These are phyloP conservation scores for Drosophila pallidifrons DNA, from an alignment of 1,140 invertebrate genomes.

Conservation along the genomic window DNA sequence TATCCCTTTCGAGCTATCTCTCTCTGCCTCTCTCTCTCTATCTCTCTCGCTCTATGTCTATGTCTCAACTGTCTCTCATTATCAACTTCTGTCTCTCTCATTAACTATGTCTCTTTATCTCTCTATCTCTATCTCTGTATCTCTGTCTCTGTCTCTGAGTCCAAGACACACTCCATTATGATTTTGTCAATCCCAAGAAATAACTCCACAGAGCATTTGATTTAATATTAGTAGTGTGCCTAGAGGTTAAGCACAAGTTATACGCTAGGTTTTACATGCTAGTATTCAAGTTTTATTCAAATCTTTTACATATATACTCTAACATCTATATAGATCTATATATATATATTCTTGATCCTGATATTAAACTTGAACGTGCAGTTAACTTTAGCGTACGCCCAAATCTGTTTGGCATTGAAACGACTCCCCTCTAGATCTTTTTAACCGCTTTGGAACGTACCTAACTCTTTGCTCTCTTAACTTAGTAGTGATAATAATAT, in stretches of 20 bases:
- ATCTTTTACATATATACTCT: constrained; percentile 37
- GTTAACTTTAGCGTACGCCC: constrained; percentile 57
- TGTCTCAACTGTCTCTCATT: constrained; percentile 16
- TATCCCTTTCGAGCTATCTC: constrained; percentile 48
- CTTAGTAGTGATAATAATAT: constrained; percentile 58
- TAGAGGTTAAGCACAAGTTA: constrained; percentile 58
- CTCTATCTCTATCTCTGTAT: constrained; percentile 11
- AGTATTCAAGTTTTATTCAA: constrained; percentile 56
- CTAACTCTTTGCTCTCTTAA: constrained; percentile 35
- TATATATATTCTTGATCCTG: constrained; percentile 18
- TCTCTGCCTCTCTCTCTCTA: not conserved
- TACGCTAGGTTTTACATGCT: constrained; percentile 58
- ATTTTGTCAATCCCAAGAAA: constrained; percentile 60
- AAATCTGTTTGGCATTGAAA: constrained; percentile 38
- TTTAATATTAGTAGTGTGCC: constrained; percentile 70
- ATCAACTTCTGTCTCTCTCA: constrained; percentile 30
- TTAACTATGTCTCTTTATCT: constrained; percentile 32
- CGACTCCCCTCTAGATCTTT: constrained; percentile 47
- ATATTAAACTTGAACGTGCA: constrained; percentile 36
- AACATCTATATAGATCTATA: constrained; percentile 5
- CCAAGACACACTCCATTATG: constrained; percentile 62
- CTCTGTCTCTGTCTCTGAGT: constrained; percentile 38
- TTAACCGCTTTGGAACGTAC: constrained; percentile 64
- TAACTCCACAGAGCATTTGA: constrained; percentile 62
- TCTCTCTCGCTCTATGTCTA: constrained; percentile 5